Base-by-base conservation (phyloP, 2,888 invertebrate species). In the Drosophila aldrichi region DNA sequence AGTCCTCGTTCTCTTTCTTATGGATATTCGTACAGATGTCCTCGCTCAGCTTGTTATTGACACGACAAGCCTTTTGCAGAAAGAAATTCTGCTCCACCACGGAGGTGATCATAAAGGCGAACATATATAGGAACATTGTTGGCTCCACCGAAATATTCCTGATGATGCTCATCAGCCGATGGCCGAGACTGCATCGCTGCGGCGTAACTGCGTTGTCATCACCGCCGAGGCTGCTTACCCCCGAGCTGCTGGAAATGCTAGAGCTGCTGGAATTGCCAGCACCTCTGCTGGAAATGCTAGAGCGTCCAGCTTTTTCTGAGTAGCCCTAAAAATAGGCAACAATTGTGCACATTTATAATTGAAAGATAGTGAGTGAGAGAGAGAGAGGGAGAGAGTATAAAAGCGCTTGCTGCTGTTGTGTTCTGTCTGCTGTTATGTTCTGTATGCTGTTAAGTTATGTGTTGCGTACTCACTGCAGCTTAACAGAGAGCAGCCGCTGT, bases 51-150 rank as follows among this genome's bases (percentile, higher is more conserved):
- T 95, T 95, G 70, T 96, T 95, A 91, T 97, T 96, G 0, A 96
- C 95, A 0, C 94, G 94, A 81, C 97, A 97, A 0, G 97, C 95
- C 93, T 96, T 96, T 88, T 96, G 94, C 2, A 96, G 94, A 89
- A 96, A 97, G 87, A 97, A 96, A 34, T 96, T 95, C 90, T 97
- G 96, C 87, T 97, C 97, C 38, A 96, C 94, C 0, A 97, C 96
- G 67, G 95, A 95, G 4, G 97, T 97, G 57, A 95, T 94, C 96
- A 97, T 96, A 86, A 95, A 96, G 1, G 97, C 96, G 94, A 97
- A 95, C 97, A 98, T 97, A 90, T 97, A 98, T 2, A 97, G 93
- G 91, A 97, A 96, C 95, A 98, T 95, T 0, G 96, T 95, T 0
- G 98, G 97, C 90, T 98, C 98, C 25, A 98, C 97, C 0, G 97